Evolutionary conservation across 2,113 vertebrate species (phyloP).

Genomic region (Rhea pennata): DNA sequence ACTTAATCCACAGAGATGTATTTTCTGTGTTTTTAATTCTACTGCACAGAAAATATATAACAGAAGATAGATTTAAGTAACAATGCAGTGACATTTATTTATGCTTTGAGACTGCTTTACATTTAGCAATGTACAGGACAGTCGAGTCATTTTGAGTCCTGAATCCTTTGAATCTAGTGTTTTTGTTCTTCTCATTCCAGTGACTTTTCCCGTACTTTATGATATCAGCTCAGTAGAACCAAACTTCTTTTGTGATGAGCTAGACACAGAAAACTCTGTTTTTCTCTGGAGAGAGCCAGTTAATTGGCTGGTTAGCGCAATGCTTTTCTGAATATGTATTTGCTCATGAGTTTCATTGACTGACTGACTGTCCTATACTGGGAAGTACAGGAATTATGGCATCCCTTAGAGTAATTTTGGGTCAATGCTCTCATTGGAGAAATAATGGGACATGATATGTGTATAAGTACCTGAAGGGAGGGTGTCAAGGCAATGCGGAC

Average conservation of each 20-base stretch:
- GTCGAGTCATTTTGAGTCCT: not conserved
- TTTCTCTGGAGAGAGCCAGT: not conserved
- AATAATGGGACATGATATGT: not conserved
- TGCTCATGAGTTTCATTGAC: not conserved
- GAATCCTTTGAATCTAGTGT: rapidly evolving
- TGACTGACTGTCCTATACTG: not conserved
- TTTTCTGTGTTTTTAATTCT: not conserved
- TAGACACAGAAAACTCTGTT: not conserved
- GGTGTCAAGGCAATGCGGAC: too few species aligned
- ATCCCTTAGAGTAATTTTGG: not conserved
- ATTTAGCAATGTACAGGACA: not conserved
- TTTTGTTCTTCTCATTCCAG: not conserved
- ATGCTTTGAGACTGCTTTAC: not conserved
- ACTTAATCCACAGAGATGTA: not conserved
- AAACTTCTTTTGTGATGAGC: not conserved
- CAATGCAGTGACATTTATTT: not conserved
- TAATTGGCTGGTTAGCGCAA: not conserved
- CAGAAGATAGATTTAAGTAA: not conserved
- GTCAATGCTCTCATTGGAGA: not conserved
- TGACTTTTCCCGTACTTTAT: not conserved
- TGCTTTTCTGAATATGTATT: not conserved
- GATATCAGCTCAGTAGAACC: not conserved
- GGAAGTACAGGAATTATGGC: not conserved
- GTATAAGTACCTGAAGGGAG: too few species aligned
- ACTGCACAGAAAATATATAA: not conserved